These are phyloP conservation scores for Sterrhoptilus dennistouni DNA, from an alignment of 2,113 vertebrate genomes.

Conservation along the genomic window DNA sequence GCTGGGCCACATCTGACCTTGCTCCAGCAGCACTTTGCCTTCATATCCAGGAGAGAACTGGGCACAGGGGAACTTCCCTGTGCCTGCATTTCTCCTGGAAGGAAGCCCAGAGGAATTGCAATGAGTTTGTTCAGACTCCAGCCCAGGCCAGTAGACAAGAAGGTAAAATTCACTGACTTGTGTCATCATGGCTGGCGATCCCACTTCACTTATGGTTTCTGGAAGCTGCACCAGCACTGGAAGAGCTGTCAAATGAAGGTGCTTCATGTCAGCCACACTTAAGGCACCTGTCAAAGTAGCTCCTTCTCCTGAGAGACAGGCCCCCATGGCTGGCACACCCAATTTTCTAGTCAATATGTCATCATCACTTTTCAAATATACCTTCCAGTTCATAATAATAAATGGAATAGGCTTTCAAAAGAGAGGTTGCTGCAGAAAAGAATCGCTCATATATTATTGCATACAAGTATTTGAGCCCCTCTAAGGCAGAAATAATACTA, in stretches of 20 bases:
- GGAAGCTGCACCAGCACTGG: background rate
- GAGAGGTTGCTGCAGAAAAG: background rate
- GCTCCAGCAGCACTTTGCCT: background rate
- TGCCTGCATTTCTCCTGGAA: background rate
- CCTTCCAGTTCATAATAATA: background rate
- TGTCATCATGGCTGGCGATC: fast-evolving
- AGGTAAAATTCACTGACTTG: background rate
- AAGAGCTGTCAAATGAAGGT: background rate
- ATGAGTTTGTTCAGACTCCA: background rate
- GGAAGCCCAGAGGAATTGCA: background rate
- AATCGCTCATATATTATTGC: fast-evolving
- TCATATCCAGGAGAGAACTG: background rate
- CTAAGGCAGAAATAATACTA: background rate
- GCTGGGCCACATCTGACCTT: background rate
- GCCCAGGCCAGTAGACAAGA: background rate
- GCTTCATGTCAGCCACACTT: background rate
- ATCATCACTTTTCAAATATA: background rate
- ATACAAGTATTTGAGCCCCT: background rate
- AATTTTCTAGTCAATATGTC: background rate
- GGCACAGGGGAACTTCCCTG: background rate
- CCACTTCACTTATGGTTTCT: background rate
- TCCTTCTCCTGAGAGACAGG: background rate
- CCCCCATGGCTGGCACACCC: background rate
- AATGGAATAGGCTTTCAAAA: background rate
- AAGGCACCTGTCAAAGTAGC: background rate